Evolutionary conservation across 2,113 vertebrate species (phyloP), one percentile per base, ranked within the genome.

Genomic region (Guaruba guarouba): DNA sequence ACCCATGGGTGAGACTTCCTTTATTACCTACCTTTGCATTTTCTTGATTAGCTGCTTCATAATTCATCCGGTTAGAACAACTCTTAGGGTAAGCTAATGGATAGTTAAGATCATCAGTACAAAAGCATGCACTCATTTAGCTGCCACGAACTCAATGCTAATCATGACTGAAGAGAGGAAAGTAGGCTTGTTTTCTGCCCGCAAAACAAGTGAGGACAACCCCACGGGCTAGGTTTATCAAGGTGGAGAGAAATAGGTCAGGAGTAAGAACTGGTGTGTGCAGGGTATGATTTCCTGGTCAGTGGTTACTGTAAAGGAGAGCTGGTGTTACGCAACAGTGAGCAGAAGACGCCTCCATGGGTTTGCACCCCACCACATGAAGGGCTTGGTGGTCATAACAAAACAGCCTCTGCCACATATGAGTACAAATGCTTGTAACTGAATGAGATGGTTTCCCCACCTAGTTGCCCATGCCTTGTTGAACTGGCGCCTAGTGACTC

Each of bases 191-290:
- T 67, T 88, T 92, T 84, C 55, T 86, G 69, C 43, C n/a, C 3
- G 0, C 24, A n/a, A 55, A 75, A 63, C 43, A 27, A 92, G 71
- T 0, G 14, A 74, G 35, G 23, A 70, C 59, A 74, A 64, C 51
- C 68, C 68, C 77, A 15, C 0, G 0, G 4, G 44, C 22, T 33
- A 43, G 8, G 48, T 64, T 76, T 62, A 22, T 27, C 0, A 1
- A 63, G 48, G 59, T 20, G 27, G 23, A 75, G 88, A 96, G 76
- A 96, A 96, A 54, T 96, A 95, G 96, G 96, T 97, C 96, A 96
- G 31, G 67, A 94, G 77, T 15, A 85, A 76, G 88, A 79, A 76
- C 9, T 0, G 0, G 64, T 39, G 66, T 74, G 67, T 15, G 37
- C 48, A 59, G 25, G 1, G 7, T 87, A 59, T 4, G 0, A 87